Evolutionary conservation across 2,113 vertebrate species (phyloP), one percentile per base, ranked within the genome.

Genomic region (Brachypodius melanocephalos): DNA sequence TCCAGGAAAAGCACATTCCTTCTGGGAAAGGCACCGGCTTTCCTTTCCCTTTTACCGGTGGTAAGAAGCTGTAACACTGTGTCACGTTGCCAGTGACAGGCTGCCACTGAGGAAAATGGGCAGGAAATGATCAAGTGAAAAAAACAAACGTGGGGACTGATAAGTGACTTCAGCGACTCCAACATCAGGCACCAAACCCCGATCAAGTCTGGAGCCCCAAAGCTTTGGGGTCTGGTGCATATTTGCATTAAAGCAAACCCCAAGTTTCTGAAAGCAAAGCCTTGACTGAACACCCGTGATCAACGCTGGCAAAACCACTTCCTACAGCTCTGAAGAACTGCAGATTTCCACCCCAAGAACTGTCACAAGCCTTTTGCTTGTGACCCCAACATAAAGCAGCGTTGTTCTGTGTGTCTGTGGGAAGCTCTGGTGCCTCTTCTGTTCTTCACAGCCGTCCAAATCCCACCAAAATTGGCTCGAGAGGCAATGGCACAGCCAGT

Each of bases 401-500:
- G 0, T 5, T 38, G 21, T 63, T 52, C 49, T 20, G 28, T 1
- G 0, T 5, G 1, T 7, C 73, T 16, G 7, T 12, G 4, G 34
- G 6, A 40, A 38, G 38, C 14, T 38, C 28, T 13, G 51, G 8
- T 38, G 68, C 49, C 28, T 19, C 8, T 65, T 62, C 40, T 61
- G 46, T 4, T 29, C 17, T 8, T 36, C 8, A 17, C 13, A 55
- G 51, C 66, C 38, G 32, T n/a, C 21, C 29, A 21, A 18, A 43
- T 36, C 6, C 45, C 54, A 20, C 43, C 0, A 3, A 32, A 34
- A 32, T 3, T 1, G 2, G 17, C 18, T 21, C 1, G 1, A 34
- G 32, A 21, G 36, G 65, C 69, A 65, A 14, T 0, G 0, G 34
- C 59, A 55, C 24, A 34, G 58, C 9, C 31, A 7, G 61, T 32